These are phyloP conservation scores for Pteromalus puparum DNA, from an alignment of 1,140 invertebrate species.

Conservation along the genomic window DNA sequence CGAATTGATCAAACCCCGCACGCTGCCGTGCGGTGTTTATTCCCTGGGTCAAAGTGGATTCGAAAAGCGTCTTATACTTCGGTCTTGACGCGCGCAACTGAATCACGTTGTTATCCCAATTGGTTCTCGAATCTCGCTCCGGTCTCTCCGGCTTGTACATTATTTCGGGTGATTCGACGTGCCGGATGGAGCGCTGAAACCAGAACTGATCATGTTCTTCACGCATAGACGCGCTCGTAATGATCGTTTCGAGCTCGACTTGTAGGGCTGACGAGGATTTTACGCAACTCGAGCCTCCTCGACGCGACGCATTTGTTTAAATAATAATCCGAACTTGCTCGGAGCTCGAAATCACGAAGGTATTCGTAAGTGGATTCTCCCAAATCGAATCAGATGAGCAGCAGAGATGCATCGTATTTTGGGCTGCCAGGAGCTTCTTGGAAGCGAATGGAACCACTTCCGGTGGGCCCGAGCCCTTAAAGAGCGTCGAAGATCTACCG, in stretches of 20 bases:
- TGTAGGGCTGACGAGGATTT: background rate
- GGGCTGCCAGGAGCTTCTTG: slow-evolving; percentile 41
- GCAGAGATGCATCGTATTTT: slow-evolving; percentile 9
- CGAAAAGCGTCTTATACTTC: background rate
- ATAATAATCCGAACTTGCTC: too few species aligned
- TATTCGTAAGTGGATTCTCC: background rate
- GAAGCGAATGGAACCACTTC: slow-evolving; percentile 24
- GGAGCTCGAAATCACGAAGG: too few species aligned
- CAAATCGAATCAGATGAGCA: background rate
- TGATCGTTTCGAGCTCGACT: background rate
- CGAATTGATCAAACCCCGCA: background rate
- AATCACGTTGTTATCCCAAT: background rate
- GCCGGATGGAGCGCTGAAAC: background rate
- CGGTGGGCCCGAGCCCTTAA: slow-evolving; percentile 3
- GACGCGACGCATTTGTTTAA: background rate
- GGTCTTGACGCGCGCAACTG: too few species aligned
- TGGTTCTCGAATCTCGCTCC: slow-evolving; percentile 1
- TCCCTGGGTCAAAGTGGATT: background rate
- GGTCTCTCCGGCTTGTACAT: background rate
- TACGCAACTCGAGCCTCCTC: background rate
- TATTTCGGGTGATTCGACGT: background rate
- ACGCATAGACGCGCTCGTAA: background rate
- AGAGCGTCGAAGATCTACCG: slow-evolving; percentile 5
- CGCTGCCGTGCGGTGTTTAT: too few species aligned
- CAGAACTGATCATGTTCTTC: slow-evolving; percentile 18